phyloP scores from a whole-genome alignment of 2,113 vertebrate species.

The Scomber japonicus region DNA sequence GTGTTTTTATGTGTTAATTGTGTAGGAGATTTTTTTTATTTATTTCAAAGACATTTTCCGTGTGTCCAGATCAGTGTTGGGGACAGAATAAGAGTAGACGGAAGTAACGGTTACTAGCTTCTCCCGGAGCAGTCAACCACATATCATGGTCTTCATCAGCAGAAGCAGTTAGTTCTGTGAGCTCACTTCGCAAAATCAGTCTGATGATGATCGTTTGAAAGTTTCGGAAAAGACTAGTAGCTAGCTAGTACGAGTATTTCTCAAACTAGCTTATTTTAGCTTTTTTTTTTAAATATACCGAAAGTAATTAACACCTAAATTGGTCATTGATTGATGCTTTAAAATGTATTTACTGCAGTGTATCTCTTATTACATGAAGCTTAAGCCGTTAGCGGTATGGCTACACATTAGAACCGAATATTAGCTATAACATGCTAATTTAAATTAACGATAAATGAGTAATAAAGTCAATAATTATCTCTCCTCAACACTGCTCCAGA shows the following conservation, averaged over 20 bases:
- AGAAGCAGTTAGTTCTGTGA: too few relatives aligned
- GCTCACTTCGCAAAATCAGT: too few relatives aligned
- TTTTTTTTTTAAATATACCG: constrained; percentile 3
- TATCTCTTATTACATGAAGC: neutral
- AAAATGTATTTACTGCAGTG: neutral
- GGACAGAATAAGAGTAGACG: neutral
- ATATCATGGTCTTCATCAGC: neutral
- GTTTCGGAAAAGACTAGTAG: too few relatives aligned
- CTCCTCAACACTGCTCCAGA: neutral
- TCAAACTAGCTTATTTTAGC: neutral
- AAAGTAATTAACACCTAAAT: neutral
- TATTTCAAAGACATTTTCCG: neutral
- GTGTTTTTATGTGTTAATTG: constrained; percentile 28
- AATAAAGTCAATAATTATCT: too few relatives aligned
- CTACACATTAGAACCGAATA: neutral
- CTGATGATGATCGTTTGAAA: neutral
- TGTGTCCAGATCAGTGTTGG: neutral
- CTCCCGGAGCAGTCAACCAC: neutral
- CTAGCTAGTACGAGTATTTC: too few relatives aligned
- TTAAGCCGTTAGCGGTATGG: constrained; percentile 15
- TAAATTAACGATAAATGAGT: too few relatives aligned
- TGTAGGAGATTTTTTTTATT: too few relatives aligned
- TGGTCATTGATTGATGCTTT: neutral
- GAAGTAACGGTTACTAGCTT: neutral
- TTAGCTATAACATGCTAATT: neutral